phyloP scores from a whole-genome alignment of 2,113 vertebrate species.

The Tricholaema leucomelas region DNA sequence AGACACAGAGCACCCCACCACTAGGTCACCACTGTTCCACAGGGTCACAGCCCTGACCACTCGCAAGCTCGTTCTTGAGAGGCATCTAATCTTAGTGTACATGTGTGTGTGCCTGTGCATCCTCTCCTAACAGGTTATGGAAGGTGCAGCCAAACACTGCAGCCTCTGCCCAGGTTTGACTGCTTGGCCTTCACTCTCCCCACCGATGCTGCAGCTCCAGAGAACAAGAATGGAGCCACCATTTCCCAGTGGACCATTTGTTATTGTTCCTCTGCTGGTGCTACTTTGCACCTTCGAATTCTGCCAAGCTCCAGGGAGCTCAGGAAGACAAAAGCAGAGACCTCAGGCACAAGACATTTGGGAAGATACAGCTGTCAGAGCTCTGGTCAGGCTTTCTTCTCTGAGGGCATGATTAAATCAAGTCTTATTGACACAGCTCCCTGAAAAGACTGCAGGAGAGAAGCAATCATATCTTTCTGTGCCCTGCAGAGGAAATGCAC shows the following conservation, averaged over 20 bases:
- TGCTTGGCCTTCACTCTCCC: neutral
- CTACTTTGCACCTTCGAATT: neutral
- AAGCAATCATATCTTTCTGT: neutral
- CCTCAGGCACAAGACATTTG: neutral
- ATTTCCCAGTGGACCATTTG: neutral
- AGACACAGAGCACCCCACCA: neutral
- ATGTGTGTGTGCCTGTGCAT: accelerated
- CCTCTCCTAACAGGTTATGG: neutral
- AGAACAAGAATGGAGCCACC: neutral
- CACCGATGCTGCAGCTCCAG: neutral
- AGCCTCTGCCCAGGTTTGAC: neutral
- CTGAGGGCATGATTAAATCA: neutral
- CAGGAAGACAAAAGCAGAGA: neutral
- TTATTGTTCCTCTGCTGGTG: neutral
- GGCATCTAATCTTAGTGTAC: neutral
- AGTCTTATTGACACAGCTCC: neutral
- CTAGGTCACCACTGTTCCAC: too few relatives aligned
- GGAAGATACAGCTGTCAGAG: neutral
- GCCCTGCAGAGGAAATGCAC: neutral
- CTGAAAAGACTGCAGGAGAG: neutral
- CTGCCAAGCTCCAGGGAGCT: neutral
- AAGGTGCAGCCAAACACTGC: too few relatives aligned
- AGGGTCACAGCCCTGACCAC: neutral
- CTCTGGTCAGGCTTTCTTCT: neutral
- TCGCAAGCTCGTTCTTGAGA: neutral